Conservation (phyloP, 2,797 vertebrate genomes). For the Eulemur rubriventer region DNA sequence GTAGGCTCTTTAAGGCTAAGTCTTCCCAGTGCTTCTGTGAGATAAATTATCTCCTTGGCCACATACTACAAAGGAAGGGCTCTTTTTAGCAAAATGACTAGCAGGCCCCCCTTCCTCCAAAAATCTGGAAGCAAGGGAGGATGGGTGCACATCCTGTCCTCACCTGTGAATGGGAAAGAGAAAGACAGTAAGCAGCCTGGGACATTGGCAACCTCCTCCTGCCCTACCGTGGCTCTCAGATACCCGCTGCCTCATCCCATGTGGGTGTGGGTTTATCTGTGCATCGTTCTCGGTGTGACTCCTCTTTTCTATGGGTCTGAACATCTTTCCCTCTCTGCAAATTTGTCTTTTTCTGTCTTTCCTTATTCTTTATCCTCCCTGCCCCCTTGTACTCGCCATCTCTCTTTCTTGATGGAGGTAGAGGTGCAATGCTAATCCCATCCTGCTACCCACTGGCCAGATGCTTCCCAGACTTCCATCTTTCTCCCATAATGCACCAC, state of each 20-base stretch:
- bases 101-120: constrained; percentile 18
- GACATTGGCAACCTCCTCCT: not conserved
- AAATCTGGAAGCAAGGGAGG: constrained; percentile 88
- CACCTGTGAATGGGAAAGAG: constrained; percentile 83
- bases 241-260: fast-evolving
- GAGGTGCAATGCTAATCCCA: not conserved
- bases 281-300: not conserved
- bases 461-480: not conserved
- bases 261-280: not conserved
- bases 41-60: constrained; percentile 75
- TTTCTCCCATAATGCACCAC: not conserved
- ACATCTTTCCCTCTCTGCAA: not conserved
- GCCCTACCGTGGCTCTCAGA: not conserved
- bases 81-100: constrained; percentile 82
- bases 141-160: constrained; percentile 81
- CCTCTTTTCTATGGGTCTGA: not conserved
- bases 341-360: not conserved
- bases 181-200: not conserved
- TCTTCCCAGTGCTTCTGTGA: constrained; percentile 86
- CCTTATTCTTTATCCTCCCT: not conserved
- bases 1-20: constrained; percentile 93
- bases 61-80: constrained; percentile 68
- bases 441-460: not conserved
- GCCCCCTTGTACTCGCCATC: not conserved
- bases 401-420: not conserved